Base-by-base conservation (phyloP, 1,140 invertebrate species). In the Psilanteris sp. region DNA sequence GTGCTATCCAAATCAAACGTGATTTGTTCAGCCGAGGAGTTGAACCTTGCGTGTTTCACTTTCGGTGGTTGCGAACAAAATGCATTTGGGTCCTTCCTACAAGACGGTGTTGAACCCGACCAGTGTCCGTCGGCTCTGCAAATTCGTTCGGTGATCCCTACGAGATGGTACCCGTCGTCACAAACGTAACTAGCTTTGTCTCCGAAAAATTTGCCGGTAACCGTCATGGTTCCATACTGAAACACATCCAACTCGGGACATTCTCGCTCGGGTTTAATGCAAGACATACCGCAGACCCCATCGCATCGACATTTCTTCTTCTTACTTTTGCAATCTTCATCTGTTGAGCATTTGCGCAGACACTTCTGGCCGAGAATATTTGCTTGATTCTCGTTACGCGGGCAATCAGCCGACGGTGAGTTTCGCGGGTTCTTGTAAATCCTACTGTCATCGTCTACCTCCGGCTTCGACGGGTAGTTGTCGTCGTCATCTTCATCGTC, bases 241-340 rank as follows among this genome's bases (percentile, higher is more conserved):
- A 93, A 94, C 13, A 92, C 91, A 1, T 91, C 90, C 13, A 96
- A 85, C 48, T 94, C 92, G 0, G 93, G 93, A 80, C 96, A 97
- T 83, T 96, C 95, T 4, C 94, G 91, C 83, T 97, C 96, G 34
- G 96, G 96, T 89, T 98, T 98, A 61, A 99, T 97, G 88, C 98
- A 99, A 9, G 96, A 97, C 92, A 97, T 94, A 13, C 97, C 98
- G 83, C 98, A 99, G 1, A 94, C 92, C 22, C 97, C 97, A 83
- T 99, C 98, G 85, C 98, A 99, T 34, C 98, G 90, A 83, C 98
- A 99, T 81, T 96, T 95, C 88, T 98, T 98, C 89, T 97, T 96
- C 86, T 97, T 94, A 82, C 96, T 98, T 86, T 97, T 98, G 87
- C 98, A 99, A 82, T 99, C 97, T 80, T 96, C 94, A 82, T 99